Evolutionary conservation across 1,140 invertebrate genomes (phyloP), one percentile per base, ranked within the genome.

Genomic region (Cotesia glomerata): DNA sequence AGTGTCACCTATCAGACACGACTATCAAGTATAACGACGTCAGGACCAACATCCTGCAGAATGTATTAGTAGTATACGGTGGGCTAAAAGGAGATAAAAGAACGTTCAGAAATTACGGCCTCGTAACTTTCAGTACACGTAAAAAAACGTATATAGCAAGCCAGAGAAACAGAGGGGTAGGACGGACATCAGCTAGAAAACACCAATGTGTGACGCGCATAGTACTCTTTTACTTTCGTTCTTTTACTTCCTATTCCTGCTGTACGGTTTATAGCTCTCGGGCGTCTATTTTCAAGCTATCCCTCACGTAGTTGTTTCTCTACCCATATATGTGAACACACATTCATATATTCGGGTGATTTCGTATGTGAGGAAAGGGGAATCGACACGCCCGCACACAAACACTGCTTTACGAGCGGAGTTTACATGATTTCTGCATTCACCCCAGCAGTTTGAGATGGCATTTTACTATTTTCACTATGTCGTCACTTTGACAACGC

Each of bases 71-170:
- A 35, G 63, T 74, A 69, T 77, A 75, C 39, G 39, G 11, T 45
- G 39, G 56, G 56, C 9, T 58, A 18, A 26, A 72, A 75, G 71
- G 69, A 69, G 76, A 74, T 76, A 78, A 79, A 80, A 76, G 74
- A 72, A 76, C 74, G 74, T 74, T 72, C 71, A 52, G 75, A 79
- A 81, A 82, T 82, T 82, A 82, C 79, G 79, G 74, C 77, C 75
- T 82, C 81, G 79, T 82, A 81, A 82, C 80, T 82, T 78, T 75
- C 76, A 73, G 78, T 82, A 81, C 80, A 77, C 76, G 80, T 74
- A 77, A 82, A 77, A 82, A 76, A 82, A 79, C 80, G 78, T 81
- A 80, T 82, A 45, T 45, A 45, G 39, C 7, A 80, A 80, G 80
- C 80, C 81, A 82, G 79, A 72, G 76, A 74, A 45, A 75, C 75